These are phyloP conservation scores for Periplaneta americana DNA, from an alignment of 1,140 invertebrate genomes.

Conservation along the genomic window DNA sequence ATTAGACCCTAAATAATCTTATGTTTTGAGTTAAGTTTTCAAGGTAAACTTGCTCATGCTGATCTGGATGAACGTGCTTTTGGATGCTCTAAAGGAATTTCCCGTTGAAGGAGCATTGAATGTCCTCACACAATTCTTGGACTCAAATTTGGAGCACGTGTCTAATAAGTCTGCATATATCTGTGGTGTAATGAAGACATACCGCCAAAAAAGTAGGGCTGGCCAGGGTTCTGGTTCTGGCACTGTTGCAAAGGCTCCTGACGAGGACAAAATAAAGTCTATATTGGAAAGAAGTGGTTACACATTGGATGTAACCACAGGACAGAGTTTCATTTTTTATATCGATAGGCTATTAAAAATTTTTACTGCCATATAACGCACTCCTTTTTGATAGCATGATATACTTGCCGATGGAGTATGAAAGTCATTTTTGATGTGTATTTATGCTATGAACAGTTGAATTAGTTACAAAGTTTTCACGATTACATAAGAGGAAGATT, in stretches of 20 bases:
- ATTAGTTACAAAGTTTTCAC: no score
- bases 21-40: no score
- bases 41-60: slow-evolving; percentile 86
- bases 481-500: no score
- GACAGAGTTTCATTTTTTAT: no score
- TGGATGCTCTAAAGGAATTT: slow-evolving; percentile 95
- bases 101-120: slow-evolving; percentile 89
- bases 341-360: no score
- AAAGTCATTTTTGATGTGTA: no score
- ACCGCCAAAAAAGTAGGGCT: slow-evolving; percentile 85
- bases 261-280: slow-evolving; percentile 93
- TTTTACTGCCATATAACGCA: no score
- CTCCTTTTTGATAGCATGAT: no score
- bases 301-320: slow-evolving; percentile 95
- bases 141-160: slow-evolving; percentile 96
- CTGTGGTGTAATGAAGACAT: slow-evolving; percentile 98
- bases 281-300: slow-evolving; percentile 92
- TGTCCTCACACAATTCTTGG: slow-evolving; percentile 91
- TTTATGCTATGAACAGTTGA: no score
- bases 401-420: no score
- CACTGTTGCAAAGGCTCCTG: slow-evolving; percentile 71
- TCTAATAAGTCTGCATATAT: slow-evolving; percentile 97
- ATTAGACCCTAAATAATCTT: no score
- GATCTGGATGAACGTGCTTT: slow-evolving; percentile 94
- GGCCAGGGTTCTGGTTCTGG: slow-evolving; percentile 51